Evolutionary conservation across 1,140 invertebrate species (phyloP), one percentile per base, ranked within the genome.

Genomic region (Polypedilum vanderplanki): DNA sequence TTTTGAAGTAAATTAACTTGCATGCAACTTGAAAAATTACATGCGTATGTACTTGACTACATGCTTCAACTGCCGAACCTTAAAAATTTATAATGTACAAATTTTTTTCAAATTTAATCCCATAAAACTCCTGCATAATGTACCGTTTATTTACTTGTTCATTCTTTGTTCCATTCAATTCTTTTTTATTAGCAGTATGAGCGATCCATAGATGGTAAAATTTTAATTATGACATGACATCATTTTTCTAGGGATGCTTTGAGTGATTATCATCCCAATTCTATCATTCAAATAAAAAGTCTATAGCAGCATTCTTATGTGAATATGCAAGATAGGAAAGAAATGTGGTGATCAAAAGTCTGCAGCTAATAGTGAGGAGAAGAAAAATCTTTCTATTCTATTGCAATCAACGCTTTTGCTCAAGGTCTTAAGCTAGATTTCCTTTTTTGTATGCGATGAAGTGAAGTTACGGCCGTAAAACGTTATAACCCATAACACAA

Each of bases 211-310:
- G 10, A 57, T 57, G n/a, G 46, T 57, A 12, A n/a, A 57, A 57
- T 57, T 57, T 4, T 57, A 57, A 57, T 57, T 57, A 57, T 57
- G 46, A 57, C 46, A n/a, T 57, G 46, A 57, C 46, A 57, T 57
- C 46, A 57, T 57, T 57, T 57, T 57, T 33, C 24, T 33, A 4
- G 46, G 46, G 46, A 57, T n/a, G 12, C 15, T 12, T n/a, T n/a
- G 46, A 57, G 15, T n/a, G 46, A 57, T 57, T 4, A 57, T 57
- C n/a, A 57, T 57, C 46, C 46, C 46, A 57, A 57, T 57, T 57
- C 46, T 57, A 57, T 57, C 46, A 57, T 46, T 46, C 41, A 46
- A 46, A 46, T 46, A 41, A 41, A 10, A 41, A 41, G 15, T 46
- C 8, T 12, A 46, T 2, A 12, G 46, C 46, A n/a, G n/a, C 15